phyloP scores from a whole-genome alignment of 2,113 vertebrate species.

The Piprites chloris region DNA sequence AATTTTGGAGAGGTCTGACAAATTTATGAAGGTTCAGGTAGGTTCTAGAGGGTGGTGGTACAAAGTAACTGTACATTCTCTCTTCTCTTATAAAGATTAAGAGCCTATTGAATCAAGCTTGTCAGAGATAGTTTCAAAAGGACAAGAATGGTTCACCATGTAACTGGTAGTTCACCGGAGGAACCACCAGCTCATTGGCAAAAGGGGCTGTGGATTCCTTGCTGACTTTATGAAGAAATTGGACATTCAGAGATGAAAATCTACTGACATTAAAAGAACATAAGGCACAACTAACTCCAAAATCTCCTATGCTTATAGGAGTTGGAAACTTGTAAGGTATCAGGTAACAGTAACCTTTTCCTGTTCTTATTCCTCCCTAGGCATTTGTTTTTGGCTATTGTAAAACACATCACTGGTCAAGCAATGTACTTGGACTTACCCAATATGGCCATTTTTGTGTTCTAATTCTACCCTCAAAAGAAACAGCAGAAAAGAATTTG shows the following conservation, averaged over 20 bases:
- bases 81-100: not conserved
- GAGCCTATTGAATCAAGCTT: not conserved
- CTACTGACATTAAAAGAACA: not conserved
- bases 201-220: not conserved
- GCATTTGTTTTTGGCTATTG: not conserved
- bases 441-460: not conserved
- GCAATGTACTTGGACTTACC: not conserved
- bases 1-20: not conserved
- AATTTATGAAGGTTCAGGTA: not conserved
- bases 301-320: not conserved
- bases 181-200: not conserved
- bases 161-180: not conserved
- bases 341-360: not conserved
- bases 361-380: not conserved
- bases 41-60: not conserved
- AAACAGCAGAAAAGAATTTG: not conserved
- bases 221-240: not conserved
- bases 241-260: not conserved
- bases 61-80: not conserved
- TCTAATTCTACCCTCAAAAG: not conserved
- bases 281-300: not conserved
- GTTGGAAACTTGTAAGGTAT: not conserved
- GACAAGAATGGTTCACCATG: not conserved
- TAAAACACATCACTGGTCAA: not conserved
- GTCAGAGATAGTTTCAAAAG: fast-evolving